These are phyloP conservation scores for Scaptomyza caliginosa DNA, from an alignment of 2,888 invertebrate genomes.

Conservation along the genomic window DNA sequence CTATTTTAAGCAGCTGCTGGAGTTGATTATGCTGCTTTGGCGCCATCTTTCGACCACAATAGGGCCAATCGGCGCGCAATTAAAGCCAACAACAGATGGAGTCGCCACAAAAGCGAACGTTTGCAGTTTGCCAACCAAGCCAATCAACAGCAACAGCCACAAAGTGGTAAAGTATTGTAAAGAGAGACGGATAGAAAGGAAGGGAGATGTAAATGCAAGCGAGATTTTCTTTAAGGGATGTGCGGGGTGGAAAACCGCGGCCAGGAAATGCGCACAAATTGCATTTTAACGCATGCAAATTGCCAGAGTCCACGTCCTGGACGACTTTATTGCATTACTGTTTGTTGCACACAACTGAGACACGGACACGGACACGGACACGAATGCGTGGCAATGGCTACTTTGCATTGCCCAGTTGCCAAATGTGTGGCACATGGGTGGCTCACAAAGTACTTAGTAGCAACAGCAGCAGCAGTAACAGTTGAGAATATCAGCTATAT, in stretches of 20 bases:
- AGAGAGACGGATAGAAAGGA: no score
- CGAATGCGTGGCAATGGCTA: conserved; percentile 50
- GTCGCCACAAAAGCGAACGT: conserved; percentile 37
- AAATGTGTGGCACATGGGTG: conserved; percentile 17
- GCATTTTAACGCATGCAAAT: conserved; percentile 81
- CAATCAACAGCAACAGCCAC: conserved; percentile 58
- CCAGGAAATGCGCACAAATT: conserved; percentile 75
- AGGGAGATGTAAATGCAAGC: conserved; percentile 20
- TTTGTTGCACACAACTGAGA: conserved; percentile 29
- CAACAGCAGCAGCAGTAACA: neutral
- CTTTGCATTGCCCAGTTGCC: conserved; percentile 50
- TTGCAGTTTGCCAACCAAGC: conserved; percentile 44
- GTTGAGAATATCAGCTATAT: neutral
- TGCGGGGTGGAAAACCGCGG: conserved; percentile 39
- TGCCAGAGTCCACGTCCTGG: conserved; percentile 57
- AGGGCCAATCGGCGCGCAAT: conserved; percentile 67
- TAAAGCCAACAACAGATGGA: conserved; percentile 66
- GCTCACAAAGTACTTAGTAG: conserved; percentile 5
- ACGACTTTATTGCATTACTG: conserved; percentile 73
- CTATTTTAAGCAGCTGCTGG: conserved; percentile 38
- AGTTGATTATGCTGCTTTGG: conserved; percentile 55
- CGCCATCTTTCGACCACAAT: conserved; percentile 57
- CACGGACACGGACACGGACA: conserved; percentile 17
- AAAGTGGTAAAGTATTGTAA: neutral
- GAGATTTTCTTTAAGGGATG: conserved; percentile 45